These are phyloP conservation scores for Carassius auratus DNA, from an alignment of 2,113 vertebrate species.

Conservation along the genomic window DNA sequence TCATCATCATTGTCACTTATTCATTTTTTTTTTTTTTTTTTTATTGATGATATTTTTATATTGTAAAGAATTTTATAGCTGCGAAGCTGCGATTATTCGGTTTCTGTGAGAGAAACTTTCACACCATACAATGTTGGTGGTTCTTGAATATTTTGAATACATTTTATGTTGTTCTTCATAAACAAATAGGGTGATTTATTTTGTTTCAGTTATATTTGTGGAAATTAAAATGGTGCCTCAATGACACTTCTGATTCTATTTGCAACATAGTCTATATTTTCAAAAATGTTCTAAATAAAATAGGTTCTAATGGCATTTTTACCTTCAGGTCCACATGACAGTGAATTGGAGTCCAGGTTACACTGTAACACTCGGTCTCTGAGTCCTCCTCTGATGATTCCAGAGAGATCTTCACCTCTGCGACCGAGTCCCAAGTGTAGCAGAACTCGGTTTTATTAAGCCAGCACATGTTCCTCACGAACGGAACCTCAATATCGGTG, in stretches of 20 bases:
- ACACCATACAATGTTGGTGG: background rate
- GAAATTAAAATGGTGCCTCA: background rate
- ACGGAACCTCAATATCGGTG: slow-evolving; percentile 79
- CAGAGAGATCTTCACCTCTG: slow-evolving; percentile 81
- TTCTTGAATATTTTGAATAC: background rate
- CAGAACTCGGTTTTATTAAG: slow-evolving; percentile 87
- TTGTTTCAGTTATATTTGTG: background rate
- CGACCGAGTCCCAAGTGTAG: slow-evolving; percentile 86
- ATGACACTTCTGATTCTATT: background rate
- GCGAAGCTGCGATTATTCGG: background rate
- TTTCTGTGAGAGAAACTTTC: background rate
- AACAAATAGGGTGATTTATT: background rate
- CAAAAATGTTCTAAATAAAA: background rate
- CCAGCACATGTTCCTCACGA: slow-evolving; percentile 86
- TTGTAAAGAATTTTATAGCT: background rate
- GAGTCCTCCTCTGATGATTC: slow-evolving; percentile 71
- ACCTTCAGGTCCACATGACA: slow-evolving; percentile 86
- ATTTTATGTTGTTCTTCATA: background rate
- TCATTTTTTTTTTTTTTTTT: background rate
- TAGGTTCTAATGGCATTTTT: slow-evolving; percentile 19
- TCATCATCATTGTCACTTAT: background rate
- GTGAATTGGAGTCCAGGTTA: slow-evolving; percentile 83
- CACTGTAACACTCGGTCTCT: slow-evolving; percentile 83
- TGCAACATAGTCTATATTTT: background rate
- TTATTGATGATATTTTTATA: no score